Percentiles rank a stretch among this genome's conserved stretches.
Conservation (phyloP, 2,888 invertebrate species). For the Agrochola lychnidis region DNA sequence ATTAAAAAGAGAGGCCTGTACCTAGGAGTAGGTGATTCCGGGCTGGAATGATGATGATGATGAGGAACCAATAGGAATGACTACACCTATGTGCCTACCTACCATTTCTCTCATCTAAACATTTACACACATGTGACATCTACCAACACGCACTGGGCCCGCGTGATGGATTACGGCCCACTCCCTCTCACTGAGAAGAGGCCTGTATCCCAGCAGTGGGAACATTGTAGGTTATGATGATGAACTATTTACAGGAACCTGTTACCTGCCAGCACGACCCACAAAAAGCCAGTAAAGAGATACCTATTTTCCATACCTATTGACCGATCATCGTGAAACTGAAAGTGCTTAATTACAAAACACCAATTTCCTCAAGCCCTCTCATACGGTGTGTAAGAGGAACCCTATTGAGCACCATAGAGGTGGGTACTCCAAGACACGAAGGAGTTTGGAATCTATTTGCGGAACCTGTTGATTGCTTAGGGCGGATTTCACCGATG, state of each 20-base stretch:
- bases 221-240: too few species aligned
- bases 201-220: too few species aligned
- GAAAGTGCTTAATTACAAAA: constrained; percentile 3
- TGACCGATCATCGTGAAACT: neutral
- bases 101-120: too few species aligned
- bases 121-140: too few species aligned
- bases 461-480: constrained; percentile 26
- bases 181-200: too few species aligned
- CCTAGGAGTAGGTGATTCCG: too few species aligned
- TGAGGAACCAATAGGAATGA: neutral
- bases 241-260: neutral
- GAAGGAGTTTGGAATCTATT: constrained; percentile 34
- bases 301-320: neutral
- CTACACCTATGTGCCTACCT: too few species aligned
- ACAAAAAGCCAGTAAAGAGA: neutral
- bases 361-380: constrained; percentile 9
- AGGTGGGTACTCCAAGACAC: constrained; percentile 16
- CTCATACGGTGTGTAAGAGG: constrained; percentile 29
- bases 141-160: too few species aligned
- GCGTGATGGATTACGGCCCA: too few species aligned
- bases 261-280: neutral
- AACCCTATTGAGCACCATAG: constrained; percentile 7
- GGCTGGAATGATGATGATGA: too few species aligned
- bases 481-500: neutral
- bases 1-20: too few species aligned